Percentiles rank a stretch among this genome's conserved stretches.
Conservation (phyloP, 1,140 invertebrate genomes). For the Polypedilum vanderplanki region DNA sequence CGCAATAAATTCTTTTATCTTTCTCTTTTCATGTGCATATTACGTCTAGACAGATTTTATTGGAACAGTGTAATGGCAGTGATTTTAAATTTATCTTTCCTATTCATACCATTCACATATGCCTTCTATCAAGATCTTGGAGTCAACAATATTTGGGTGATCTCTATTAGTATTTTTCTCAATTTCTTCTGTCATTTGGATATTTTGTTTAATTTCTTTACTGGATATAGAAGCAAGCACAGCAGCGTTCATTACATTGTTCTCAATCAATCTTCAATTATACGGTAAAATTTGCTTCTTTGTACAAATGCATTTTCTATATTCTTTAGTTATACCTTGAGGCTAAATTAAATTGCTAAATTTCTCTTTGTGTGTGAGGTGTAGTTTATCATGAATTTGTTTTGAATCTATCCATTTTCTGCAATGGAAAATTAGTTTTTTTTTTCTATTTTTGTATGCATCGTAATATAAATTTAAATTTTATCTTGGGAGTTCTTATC, state of each 20-base stretch:
- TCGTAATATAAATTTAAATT: too few species aligned
- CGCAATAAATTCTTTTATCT: not conserved
- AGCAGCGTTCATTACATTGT: conserved; percentile 9
- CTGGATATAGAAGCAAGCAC: not conserved
- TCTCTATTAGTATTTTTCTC: not conserved
- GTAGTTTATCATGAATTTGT: too few species aligned
- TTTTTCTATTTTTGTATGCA: too few species aligned
- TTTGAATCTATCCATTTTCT: too few species aligned
- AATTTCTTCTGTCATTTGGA: conserved; percentile 18
- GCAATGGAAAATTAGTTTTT: too few species aligned
- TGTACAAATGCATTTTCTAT: too few species aligned
- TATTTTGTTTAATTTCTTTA: not conserved
- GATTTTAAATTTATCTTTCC: not conserved
- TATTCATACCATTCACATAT: not conserved
- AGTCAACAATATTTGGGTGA: not conserved
- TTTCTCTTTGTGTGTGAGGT: too few species aligned
- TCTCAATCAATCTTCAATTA: conserved; percentile 10
- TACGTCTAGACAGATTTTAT: conserved; percentile 8
- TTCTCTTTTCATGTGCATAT: conserved; percentile 1
- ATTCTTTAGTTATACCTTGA: not conserved
- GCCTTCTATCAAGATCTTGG: conserved; percentile 6
- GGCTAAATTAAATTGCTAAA: too few species aligned
- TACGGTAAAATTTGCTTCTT: not conserved
- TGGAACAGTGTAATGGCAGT: conserved; percentile 11
- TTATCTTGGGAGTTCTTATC: too few species aligned